Percentiles rank a stretch among this genome's conserved stretches.
phyloP scores from a whole-genome alignment of 2,113 vertebrate genomes.

The Anser brachyrhynchus region DNA sequence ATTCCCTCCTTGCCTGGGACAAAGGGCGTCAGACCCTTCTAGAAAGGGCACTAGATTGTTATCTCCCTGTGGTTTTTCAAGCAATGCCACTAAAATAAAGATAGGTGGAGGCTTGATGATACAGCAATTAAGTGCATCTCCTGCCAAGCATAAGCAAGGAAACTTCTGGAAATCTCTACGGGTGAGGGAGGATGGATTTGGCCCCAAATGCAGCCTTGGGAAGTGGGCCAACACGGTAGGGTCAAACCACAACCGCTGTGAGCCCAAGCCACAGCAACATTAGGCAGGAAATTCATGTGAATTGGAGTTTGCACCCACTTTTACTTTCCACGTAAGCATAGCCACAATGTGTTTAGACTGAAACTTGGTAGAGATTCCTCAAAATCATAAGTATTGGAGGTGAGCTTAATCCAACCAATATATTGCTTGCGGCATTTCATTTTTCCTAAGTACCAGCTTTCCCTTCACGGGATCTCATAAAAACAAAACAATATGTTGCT shows the following conservation, averaged over 20 bases:
- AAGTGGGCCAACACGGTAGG: not conserved
- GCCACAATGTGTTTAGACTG: not conserved
- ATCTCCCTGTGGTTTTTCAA: not conserved
- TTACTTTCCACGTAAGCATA: not conserved
- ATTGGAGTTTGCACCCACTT: not conserved
- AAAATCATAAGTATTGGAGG: not conserved
- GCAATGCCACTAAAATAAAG: not conserved
- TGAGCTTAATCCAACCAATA: conserved; percentile 39
- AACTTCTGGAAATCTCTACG: not conserved
- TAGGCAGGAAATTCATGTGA: not conserved
- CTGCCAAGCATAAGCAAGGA: not conserved
- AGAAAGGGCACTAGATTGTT: not conserved
- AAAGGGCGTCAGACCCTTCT: not conserved
- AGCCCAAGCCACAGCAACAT: not conserved
- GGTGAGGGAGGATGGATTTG: not conserved
- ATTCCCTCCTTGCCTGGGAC: not conserved
- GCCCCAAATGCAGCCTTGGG: not conserved
- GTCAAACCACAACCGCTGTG: not conserved
- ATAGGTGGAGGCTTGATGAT: not conserved
- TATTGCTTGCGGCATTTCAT: conserved; percentile 45
- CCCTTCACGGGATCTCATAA: conserved; percentile 57
- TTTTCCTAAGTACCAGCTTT: conserved; percentile 39
- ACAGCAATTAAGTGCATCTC: not conserved
- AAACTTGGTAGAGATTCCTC: conserved; percentile 2
- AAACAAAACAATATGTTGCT: conserved; percentile 49